Conservation (phyloP, 2,888 invertebrate species). For the Macroteleia sp. region DNA sequence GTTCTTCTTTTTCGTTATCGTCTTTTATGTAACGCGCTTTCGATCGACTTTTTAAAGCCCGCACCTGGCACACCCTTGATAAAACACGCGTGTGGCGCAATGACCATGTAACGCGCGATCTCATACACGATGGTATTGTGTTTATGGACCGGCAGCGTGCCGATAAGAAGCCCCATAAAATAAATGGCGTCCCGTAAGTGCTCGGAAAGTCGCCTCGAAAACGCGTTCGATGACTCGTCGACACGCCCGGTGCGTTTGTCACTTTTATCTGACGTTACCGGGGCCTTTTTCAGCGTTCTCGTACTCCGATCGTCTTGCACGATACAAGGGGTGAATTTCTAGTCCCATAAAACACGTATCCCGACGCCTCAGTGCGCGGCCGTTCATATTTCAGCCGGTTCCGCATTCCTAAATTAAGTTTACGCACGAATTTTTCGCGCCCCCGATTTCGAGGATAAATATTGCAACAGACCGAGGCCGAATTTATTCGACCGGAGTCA, state of each 20-base stretch:
- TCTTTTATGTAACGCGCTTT: constrained; percentile 20
- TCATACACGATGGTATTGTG: constrained; percentile 69
- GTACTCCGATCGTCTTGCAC: constrained; percentile 17
- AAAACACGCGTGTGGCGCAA: constrained; percentile 55
- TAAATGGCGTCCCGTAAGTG: constrained; percentile 68
- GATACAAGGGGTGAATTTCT: constrained; percentile 45
- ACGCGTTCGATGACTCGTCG: constrained; percentile 63
- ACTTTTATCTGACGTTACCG: constrained; percentile 54
- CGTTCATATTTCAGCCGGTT: constrained; percentile 32
- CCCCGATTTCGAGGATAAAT: constrained; percentile 18
- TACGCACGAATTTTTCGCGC: constrained; percentile 38
- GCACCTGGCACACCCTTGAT: constrained; percentile 58
- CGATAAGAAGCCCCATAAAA: constrained; percentile 75
- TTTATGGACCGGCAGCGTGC: constrained; percentile 74
- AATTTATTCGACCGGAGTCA: too few species aligned
- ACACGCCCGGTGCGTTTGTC: constrained; percentile 59
- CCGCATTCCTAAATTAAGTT: constrained; percentile 43
- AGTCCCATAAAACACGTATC: constrained; percentile 68
- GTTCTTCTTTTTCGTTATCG: constrained; percentile 11
- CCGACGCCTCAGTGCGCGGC: constrained; percentile 55
- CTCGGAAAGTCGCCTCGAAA: constrained; percentile 50
- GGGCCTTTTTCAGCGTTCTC: constrained; percentile 24
- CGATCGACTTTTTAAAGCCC: constrained; percentile 39
- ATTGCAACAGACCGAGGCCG: constrained; percentile 4
- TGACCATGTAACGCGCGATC: constrained; percentile 62